A percentile compares a stretch with the other conserved stretches of the same genome.
phyloP scores from a whole-genome alignment of 2,797 vertebrate genomes.

The Leptoclinus maculatus region DNA sequence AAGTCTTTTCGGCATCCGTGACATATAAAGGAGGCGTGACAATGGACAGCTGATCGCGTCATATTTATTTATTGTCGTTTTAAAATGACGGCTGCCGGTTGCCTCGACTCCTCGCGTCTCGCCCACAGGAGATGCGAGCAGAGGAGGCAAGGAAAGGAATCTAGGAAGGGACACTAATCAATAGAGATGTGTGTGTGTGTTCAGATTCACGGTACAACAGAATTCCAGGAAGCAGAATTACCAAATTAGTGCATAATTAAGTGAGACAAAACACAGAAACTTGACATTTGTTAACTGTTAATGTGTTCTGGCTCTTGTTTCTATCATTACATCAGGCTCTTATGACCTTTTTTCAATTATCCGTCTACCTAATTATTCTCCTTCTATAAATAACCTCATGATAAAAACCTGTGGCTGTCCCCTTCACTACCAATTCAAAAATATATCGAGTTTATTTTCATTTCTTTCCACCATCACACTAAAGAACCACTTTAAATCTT shows the following conservation, averaged over 20 bases:
- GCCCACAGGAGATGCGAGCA: too few species aligned
- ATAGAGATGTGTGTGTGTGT: neutral
- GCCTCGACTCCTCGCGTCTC: neutral
- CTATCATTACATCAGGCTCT: neutral
- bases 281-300: neutral
- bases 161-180: neutral
- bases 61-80: neutral
- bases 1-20: too few species aligned
- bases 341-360: neutral
- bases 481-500: too few species aligned
- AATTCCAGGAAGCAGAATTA: constrained; percentile 15
- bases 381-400: neutral
- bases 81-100: neutral
- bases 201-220: neutral
- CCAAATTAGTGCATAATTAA: neutral
- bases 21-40: neutral
- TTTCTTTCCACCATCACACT: neutral
- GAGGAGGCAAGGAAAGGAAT: neutral
- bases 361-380: neutral
- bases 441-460: neutral
- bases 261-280: neutral
- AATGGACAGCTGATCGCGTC: neutral
- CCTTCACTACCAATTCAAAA: neutral
- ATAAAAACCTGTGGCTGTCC: neutral
- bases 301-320: constrained; percentile 1